Percentiles rank a stretch among this genome's conserved stretches.
Evolutionary conservation across 2,113 vertebrate species (phyloP).

Genomic region (Thinocorus orbignyianus): DNA sequence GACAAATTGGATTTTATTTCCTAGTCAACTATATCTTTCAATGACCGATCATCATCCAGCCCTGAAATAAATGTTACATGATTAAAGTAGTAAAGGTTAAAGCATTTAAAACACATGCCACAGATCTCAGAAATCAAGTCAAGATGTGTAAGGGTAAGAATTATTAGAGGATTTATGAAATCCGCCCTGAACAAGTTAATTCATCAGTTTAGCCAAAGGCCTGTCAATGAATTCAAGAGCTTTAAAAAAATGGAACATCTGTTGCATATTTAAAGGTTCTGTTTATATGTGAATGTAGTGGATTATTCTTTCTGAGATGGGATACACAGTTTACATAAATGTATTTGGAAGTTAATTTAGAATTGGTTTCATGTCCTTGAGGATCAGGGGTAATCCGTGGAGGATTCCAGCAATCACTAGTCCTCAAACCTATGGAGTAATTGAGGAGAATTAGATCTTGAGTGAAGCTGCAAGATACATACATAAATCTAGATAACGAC

Average conservation of each 20-base stretch:
- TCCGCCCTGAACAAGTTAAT: conserved; percentile 79
- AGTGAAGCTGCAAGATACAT: conserved; percentile 2
- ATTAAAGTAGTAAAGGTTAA: conserved; percentile 81
- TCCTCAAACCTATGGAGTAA: not conserved
- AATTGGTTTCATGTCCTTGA: conserved; percentile 56
- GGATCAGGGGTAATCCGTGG: conserved; percentile 7
- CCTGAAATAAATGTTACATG: conserved; percentile 78
- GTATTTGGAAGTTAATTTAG: conserved; percentile 57
- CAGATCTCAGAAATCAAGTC: conserved; percentile 79
- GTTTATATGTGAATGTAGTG: conserved; percentile 66
- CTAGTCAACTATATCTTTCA: conserved; percentile 71
- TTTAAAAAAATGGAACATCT: conserved; percentile 79
- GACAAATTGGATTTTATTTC: conserved; percentile 73
- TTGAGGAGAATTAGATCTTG: conserved; percentile 32
- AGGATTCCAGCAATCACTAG: conserved; percentile 24
- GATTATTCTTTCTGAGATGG: conserved; percentile 61
- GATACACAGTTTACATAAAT: conserved; percentile 61
- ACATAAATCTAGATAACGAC: conserved; percentile 17
- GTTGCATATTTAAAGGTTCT: conserved; percentile 75
- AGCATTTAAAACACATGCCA: conserved; percentile 78
- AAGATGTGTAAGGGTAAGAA: conserved; percentile 79
- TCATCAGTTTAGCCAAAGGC: conserved; percentile 76
- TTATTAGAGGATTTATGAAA: conserved; percentile 83
- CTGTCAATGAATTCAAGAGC: conserved; percentile 79
- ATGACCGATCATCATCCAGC: conserved; percentile 70